phyloP scores from a whole-genome alignment of 2,797 vertebrate genomes.

The Sylvilagus floridanus region DNA sequence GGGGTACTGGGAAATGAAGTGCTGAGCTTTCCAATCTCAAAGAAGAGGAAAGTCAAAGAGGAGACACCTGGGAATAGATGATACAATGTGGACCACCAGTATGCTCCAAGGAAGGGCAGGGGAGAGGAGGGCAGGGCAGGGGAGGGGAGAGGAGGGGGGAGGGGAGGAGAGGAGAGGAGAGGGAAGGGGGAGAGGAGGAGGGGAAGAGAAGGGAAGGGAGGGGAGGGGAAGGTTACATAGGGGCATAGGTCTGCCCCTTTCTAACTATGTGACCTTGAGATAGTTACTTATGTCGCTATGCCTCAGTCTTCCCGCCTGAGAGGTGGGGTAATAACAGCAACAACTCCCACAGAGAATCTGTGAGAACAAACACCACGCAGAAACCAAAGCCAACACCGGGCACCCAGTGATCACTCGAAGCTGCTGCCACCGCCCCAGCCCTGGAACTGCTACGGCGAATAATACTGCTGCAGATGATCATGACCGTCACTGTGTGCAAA shows the following conservation, averaged over 20 bases:
- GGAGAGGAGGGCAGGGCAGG: background rate
- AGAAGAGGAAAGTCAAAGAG: background rate
- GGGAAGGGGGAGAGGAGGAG: accelerated
- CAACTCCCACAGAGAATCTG: background rate
- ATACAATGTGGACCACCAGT: background rate
- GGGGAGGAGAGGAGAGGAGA: too few species aligned
- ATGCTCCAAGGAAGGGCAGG: background rate
- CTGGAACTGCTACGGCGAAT: background rate
- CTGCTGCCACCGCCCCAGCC: too few species aligned
- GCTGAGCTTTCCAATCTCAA: background rate
- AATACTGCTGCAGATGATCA: background rate
- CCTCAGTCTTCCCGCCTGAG: background rate
- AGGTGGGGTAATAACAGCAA: background rate
- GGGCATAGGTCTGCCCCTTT: background rate
- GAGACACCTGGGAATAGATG: background rate
- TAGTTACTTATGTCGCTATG: background rate
- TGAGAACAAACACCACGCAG: background rate
- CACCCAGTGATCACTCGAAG: background rate
- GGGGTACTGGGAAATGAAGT: background rate
- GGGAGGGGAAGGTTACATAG: background rate
- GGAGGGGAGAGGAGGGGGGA: accelerated
- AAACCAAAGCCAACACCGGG: background rate
- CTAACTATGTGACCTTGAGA: background rate
- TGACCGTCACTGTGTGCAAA: background rate
- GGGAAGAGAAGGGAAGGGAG: background rate